Base-by-base conservation (phyloP, 2,888 invertebrate species). In the Bimastos eiseni region DNA sequence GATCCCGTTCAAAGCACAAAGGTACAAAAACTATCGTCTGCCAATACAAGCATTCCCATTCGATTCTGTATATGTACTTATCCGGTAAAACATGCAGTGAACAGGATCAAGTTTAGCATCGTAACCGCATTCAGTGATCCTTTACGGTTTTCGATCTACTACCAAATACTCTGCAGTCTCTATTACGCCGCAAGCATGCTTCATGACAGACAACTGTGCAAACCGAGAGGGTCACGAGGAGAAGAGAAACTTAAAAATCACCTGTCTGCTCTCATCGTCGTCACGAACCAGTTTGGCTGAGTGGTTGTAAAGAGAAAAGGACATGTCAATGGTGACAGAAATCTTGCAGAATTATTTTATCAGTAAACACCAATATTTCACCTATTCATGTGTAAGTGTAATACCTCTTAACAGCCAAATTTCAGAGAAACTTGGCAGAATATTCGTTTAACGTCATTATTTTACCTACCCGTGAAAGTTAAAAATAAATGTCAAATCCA, bases 261-360 rank as follows among this genome's bases (percentile, higher is more conserved):
- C 86, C 86, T 86, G 86, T 17, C 36, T 86, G 36, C 13, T 36
- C 36, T 21, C 24, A 84, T 2, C 34, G 34, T 86, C 24, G 21
- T 86, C 37, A 21, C 34, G 86, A 24, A 24, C n/a, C 6, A 6
- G 86, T 36, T 37, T 86, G 86, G 86, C 86, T 86, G 86, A 86
- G 86, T 36, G 86, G 37, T 86, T 86, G 86, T 86, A 86, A 86
- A 86, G 86, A 86, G 86, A 86, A 86, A 86, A 86, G 86, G 86
- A 36, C 34, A 86, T 13, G 86, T 86, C 36, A 86, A 86, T 15
- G 34, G 37, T 86, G 86, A 86, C 8, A 86, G 37, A 36, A 86
- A 70, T 70, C 8, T 70, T 70, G n/a, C 70, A 70, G n/a, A n/a
- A 70, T 70, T 70, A n/a, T n/a, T n/a, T n/a, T n/a, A 70, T n/a